Base-by-base conservation (phyloP, 53 echinoderm and acorn worm species). In the Antedon mediterranea region DNA sequence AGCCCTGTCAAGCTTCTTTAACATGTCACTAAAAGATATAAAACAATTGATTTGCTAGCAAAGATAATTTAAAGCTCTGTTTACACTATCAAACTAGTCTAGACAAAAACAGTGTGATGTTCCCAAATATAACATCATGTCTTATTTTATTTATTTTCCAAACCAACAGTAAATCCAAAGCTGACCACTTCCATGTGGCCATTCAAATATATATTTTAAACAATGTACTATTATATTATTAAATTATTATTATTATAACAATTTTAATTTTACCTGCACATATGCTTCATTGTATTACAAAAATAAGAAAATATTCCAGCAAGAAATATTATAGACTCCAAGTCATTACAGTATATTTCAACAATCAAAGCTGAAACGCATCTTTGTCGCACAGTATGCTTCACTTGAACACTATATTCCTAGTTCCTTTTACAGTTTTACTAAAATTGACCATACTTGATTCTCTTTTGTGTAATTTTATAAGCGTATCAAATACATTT, bases 1-100 rank as follows among this genome's bases (percentile, higher is more conserved):
- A 0, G 89, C 89, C 34, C 81, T 89, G 43, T 94, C 94, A 23
- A 94, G 79, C 28, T 77, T 83, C 79, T 89, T 92, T 71, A 94
- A 44, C 75, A 91, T 82, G 26, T 90, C 88, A 78, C 94, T 93
- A 44, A 34, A 72, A 75, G 27, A 78, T 43, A 0, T 11, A 76
- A n/a, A n/a, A n/a, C n/a, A n/a, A n/a, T n/a, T n/a, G n/a, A n/a
- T n/a, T n/a, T n/a, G n/a, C n/a, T n/a, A n/a, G n/a, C n/a, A n/a
- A n/a, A n/a, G n/a, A n/a, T n/a, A n/a, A n/a, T n/a, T n/a, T n/a
- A n/a, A n/a, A n/a, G n/a, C n/a, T n/a, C n/a, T n/a, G n/a, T n/a
- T n/a, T n/a, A n/a, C n/a, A n/a, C n/a, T n/a, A n/a, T n/a, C n/a
- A n/a, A n/a, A n/a, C n/a, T n/a, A n/a, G n/a, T n/a, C n/a, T n/a